A percentile compares a stretch with the other conserved stretches of the same genome.
phyloP scores from a whole-genome alignment of 2,797 vertebrate genomes.

The Nasua narica region DNA sequence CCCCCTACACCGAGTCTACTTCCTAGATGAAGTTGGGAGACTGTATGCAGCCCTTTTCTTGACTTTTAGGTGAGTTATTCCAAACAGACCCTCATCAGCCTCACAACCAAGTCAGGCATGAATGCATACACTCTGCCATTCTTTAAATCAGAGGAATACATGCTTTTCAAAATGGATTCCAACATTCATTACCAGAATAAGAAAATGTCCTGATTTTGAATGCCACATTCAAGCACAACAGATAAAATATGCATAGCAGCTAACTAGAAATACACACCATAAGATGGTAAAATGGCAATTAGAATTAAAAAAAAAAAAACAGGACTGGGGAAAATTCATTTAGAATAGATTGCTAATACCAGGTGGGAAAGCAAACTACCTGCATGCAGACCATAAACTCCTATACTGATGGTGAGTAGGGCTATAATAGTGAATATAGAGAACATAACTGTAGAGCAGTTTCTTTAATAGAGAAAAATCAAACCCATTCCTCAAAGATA shows the following conservation, averaged over 20 bases:
- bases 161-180: not conserved
- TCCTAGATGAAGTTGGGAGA: not conserved
- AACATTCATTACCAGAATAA: not conserved
- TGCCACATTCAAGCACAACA: not conserved
- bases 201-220: not conserved
- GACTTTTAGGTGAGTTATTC: not conserved
- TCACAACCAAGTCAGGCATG: not conserved
- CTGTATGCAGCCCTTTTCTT: not conserved
- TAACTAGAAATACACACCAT: not conserved
- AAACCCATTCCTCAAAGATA: not conserved
- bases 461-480: not conserved
- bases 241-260: not conserved
- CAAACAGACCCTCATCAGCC: not conserved
- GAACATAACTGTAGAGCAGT: not conserved
- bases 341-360: not conserved
- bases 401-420: rapidly evolving
- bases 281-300: not conserved
- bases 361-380: not conserved
- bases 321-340: not conserved
- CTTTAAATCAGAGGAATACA: not conserved
- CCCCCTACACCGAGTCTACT: not conserved
- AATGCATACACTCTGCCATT: not conserved
- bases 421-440: not conserved
- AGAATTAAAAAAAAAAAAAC: not conserved
- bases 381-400: not conserved